These are phyloP conservation scores for Drosophila aff. DNA, from an alignment of 1,140 invertebrate species.

Conservation along the genomic window DNA sequence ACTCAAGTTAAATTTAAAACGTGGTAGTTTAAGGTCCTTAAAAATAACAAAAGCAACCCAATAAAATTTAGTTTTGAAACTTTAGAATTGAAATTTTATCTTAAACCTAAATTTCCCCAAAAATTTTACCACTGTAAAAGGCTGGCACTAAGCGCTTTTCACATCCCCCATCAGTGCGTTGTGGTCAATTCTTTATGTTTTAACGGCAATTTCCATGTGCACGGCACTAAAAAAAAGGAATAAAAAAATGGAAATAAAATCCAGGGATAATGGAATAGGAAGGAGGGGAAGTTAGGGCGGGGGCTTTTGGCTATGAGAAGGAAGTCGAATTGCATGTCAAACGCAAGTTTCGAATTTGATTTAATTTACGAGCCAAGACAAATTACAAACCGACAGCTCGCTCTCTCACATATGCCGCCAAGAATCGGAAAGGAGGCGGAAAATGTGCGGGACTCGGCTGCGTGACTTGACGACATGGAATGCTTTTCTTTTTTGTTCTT, in stretches of 20 bases:
- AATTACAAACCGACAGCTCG: constrained; percentile 53
- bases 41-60: not conserved
- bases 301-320: constrained; percentile 22
- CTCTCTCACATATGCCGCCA: constrained; percentile 46
- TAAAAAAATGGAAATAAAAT: constrained; percentile 30
- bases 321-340: constrained; percentile 74
- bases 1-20: not conserved
- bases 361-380: constrained; percentile 78
- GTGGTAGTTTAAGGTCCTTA: not conserved
- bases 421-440: constrained; percentile 16
- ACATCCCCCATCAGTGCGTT: constrained; percentile 12
- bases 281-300: constrained; percentile 4
- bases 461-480: constrained; percentile 59
- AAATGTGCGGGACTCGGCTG: constrained; percentile 28
- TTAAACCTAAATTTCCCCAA: not conserved
- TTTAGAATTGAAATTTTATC: not conserved
- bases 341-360: constrained; percentile 80
- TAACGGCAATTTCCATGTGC: constrained; percentile 66
- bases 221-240: constrained; percentile 27
- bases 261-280: constrained; percentile 28
- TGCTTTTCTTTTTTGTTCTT: constrained; percentile 30
- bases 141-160: not conserved
- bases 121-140: constrained; percentile 10
- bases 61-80: not conserved
- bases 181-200: constrained; percentile 67